Conservation (phyloP, 2,113 vertebrate species). For the Melanerpes formicivorus region DNA sequence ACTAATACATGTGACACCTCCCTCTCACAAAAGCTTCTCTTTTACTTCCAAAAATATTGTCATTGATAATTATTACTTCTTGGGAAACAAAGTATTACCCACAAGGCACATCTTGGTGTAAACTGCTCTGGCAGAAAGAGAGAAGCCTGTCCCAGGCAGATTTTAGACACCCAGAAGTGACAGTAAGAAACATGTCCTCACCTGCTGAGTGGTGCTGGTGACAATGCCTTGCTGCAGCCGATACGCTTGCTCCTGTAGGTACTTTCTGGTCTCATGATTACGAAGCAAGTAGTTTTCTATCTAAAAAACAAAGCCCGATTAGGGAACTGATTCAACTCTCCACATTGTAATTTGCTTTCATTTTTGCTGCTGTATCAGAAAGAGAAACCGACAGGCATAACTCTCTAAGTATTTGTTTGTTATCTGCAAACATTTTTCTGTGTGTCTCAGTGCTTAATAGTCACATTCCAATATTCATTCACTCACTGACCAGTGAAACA, state of each 20-base stretch:
- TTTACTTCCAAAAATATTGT: not conserved
- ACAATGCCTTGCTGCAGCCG: conserved; percentile 96
- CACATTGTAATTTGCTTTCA: not conserved
- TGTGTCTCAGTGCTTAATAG: not conserved
- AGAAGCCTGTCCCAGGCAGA: not conserved
- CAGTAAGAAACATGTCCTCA: conserved; percentile 24
- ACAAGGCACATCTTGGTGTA: not conserved
- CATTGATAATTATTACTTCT: not conserved
- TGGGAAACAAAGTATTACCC: not conserved
- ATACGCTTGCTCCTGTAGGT: conserved; percentile 95
- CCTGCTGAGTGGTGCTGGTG: conserved; percentile 96
- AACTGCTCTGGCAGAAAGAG: not conserved
- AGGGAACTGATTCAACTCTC: not conserved
- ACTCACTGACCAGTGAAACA: not conserved
- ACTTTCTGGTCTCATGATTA: conserved; percentile 95
- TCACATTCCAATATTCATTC: not conserved
- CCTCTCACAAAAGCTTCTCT: not conserved
- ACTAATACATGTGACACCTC: not conserved
- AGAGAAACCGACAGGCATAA: not conserved
- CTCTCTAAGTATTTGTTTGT: not conserved
- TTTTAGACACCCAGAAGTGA: not conserved
- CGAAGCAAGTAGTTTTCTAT: conserved; percentile 97
- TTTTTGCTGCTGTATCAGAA: not conserved
- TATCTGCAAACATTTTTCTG: not conserved
- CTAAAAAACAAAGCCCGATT: conserved; percentile 70